phyloP scores from a whole-genome alignment of 2,888 invertebrate species.

The Melanophora roralis region DNA sequence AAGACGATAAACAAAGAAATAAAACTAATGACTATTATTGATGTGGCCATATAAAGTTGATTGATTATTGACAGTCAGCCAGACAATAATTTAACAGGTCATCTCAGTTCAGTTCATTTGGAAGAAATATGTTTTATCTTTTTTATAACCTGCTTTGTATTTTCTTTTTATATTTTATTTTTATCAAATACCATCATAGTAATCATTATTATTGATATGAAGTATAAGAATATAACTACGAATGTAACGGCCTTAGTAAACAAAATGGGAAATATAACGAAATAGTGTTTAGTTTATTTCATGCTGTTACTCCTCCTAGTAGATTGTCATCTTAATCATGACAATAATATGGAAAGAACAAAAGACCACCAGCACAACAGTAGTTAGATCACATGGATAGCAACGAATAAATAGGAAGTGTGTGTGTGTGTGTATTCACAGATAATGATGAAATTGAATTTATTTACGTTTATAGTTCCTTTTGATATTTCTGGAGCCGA shows the following conservation, averaged over 20 bases:
- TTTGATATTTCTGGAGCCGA: background rate
- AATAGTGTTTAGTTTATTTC: slow-evolving; percentile 10
- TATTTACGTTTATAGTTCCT: slow-evolving; percentile 4
- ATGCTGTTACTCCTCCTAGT: slow-evolving; percentile 40
- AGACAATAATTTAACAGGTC: slow-evolving; percentile 18
- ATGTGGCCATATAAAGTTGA: slow-evolving; percentile 50
- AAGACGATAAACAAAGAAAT: slow-evolving; percentile 30
- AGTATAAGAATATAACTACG: background rate
- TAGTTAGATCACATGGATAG: background rate
- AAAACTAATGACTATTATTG: slow-evolving; percentile 55
- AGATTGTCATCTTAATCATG: slow-evolving; percentile 51
- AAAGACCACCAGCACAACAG: background rate
- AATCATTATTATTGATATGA: background rate
- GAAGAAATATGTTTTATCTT: background rate
- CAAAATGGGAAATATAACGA: background rate
- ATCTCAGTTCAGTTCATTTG: background rate
- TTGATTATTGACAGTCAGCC: slow-evolving; percentile 46
- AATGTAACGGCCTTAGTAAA: background rate
- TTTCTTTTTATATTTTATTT: background rate
- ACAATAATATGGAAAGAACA: slow-evolving; percentile 27
- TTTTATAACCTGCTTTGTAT: too few species aligned
- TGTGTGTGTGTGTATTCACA: slow-evolving; percentile 40
- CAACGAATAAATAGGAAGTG: slow-evolving; percentile 24
- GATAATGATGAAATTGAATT: slow-evolving; percentile 53
- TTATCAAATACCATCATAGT: slow-evolving; percentile 32